A percentile compares a stretch with the other conserved stretches of the same genome.
Evolutionary conservation across 1,140 invertebrate genomes (phyloP).

Genomic region (Drosophila mauritiana): DNA sequence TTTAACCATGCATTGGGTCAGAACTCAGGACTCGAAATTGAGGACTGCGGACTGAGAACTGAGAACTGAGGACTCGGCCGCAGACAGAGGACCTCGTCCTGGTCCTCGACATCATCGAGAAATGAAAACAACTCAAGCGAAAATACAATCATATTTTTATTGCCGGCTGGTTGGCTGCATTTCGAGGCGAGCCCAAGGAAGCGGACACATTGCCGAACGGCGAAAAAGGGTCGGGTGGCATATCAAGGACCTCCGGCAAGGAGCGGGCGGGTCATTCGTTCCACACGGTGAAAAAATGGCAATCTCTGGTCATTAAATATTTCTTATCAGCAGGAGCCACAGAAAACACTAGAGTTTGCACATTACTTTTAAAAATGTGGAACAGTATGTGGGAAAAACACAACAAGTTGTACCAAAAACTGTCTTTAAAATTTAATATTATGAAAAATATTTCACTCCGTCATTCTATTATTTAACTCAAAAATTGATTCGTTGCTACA

Average conservation of each 20-base stretch:
- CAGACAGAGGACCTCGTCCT: constrained; percentile 19
- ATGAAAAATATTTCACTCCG: neutral
- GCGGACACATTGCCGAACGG: constrained; percentile 32
- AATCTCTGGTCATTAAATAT: neutral
- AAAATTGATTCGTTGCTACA: no score
- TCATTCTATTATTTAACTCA: no score
- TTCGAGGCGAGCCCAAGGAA: constrained; percentile 49
- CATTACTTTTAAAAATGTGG: neutral
- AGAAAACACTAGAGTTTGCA: no score
- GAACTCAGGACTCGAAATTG: constrained; percentile 25
- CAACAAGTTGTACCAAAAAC: no score
- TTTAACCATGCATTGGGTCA: constrained; percentile 79
- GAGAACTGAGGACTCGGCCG: constrained; percentile 8
- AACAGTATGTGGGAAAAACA: neutral
- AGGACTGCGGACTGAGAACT: constrained; percentile 2
- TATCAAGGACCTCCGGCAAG: constrained; percentile 23
- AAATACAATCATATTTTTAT: constrained; percentile 83
- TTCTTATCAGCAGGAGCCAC: no score
- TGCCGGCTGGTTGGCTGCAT: constrained; percentile 80
- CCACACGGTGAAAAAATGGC: neutral
- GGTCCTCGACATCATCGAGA: constrained; percentile 79
- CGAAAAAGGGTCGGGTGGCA: neutral
- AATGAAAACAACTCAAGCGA: constrained; percentile 83
- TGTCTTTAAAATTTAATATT: no score
- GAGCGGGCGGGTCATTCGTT: constrained; percentile 5